Percentiles rank a stretch among this genome's conserved stretches.
Evolutionary conservation across 2,113 vertebrate genomes (phyloP).

Genomic region (Gymnarchus niloticus): DNA sequence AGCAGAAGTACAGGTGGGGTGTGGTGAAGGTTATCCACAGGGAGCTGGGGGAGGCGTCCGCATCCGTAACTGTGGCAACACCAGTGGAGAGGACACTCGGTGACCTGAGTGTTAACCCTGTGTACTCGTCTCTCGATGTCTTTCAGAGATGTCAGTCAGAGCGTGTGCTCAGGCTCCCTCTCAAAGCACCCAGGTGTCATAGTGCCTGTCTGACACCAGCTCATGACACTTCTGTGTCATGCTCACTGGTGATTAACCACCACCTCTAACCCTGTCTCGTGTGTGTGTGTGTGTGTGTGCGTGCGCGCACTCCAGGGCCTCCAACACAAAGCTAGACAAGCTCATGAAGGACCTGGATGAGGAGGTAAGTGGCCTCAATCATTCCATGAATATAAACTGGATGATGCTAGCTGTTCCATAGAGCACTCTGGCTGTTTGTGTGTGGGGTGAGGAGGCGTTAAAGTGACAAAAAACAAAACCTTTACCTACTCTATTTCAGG

Average conservation of each 20-base stretch:
- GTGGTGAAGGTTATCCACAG: neutral
- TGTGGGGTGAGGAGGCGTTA: too few relatives aligned
- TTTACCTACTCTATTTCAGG: too few relatives aligned
- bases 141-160: neutral
- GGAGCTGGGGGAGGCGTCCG: neutral
- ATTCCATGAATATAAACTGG: neutral
- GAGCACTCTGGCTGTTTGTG: neutral
- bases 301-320: conserved; percentile 61
- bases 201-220: neutral
- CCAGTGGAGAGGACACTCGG: neutral
- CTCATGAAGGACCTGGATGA: conserved; percentile 96
- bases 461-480: too few relatives aligned
- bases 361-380: conserved; percentile 68
- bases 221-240: neutral
- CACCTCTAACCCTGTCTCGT: neutral
- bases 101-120: neutral
- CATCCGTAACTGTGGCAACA: neutral
- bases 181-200: neutral
- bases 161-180: neutral
- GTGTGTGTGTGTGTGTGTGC: neutral
- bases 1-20: conserved; percentile 88
- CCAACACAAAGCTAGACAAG: conserved; percentile 89
- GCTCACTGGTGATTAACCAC: neutral
- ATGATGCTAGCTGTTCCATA: neutral
- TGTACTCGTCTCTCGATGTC: neutral